phyloP scores from a whole-genome alignment of 2,888 invertebrate genomes.

The Bombylius major region DNA sequence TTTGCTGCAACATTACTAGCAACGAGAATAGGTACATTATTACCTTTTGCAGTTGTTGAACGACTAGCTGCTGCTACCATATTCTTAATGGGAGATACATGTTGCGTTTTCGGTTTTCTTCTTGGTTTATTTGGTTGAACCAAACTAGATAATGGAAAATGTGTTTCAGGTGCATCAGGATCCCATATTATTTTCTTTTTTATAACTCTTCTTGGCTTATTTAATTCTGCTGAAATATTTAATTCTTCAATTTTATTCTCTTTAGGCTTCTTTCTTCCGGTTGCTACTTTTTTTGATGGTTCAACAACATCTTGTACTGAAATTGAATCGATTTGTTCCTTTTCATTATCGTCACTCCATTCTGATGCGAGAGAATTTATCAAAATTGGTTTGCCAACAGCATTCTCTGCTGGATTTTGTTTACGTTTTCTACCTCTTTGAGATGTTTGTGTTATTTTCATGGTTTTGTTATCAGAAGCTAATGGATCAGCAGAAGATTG shows the following conservation, averaged over 20 bases:
- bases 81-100: slow-evolving; percentile 12
- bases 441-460: not conserved
- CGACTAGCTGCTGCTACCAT: no score
- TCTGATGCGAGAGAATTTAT: slow-evolving; percentile 29
- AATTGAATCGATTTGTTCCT: not conserved
- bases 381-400: slow-evolving; percentile 21
- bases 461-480: slow-evolving; percentile 21
- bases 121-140: slow-evolving; percentile 9
- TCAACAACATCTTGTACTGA: not conserved
- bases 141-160: slow-evolving; percentile 33
- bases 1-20: not conserved
- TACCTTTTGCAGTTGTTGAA: not conserved
- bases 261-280: not conserved
- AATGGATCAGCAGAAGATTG: slow-evolving; percentile 5
- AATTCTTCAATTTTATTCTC: not conserved
- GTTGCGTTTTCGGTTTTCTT: slow-evolving; percentile 10
- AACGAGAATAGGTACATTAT: no score
- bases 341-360: slow-evolving; percentile 31
- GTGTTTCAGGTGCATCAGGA: slow-evolving; percentile 40
- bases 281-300: not conserved
- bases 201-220: slow-evolving; percentile 39
- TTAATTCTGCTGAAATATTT: not conserved
- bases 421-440: slow-evolving; percentile 5
- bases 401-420: slow-evolving; percentile 19
- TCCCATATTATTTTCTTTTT: slow-evolving; percentile 65